phyloP scores from a whole-genome alignment of 2,797 vertebrate species.

The Hyperoplus lanceolatus region DNA sequence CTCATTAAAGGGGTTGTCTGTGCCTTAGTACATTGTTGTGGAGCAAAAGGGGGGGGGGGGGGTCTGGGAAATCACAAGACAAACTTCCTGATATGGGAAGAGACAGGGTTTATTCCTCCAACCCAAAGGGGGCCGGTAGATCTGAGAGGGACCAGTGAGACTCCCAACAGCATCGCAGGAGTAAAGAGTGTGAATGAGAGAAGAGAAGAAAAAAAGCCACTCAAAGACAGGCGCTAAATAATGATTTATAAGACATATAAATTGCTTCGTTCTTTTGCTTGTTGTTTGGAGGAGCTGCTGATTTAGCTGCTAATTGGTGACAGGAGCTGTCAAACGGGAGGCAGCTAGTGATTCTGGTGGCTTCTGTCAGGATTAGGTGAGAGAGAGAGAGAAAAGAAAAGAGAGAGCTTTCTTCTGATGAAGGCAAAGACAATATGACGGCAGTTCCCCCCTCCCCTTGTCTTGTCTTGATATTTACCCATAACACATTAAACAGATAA shows the following conservation, averaged over 20 bases:
- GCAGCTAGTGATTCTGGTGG: constrained; percentile 93
- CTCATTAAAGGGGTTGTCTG: constrained; percentile 97
- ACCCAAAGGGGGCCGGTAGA: constrained; percentile 83
- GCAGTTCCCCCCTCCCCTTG: constrained; percentile 85
- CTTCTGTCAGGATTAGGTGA: constrained; percentile 96
- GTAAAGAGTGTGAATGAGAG: constrained; percentile 66
- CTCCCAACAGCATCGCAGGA: constrained; percentile 83
- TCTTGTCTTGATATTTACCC: constrained; percentile 93
- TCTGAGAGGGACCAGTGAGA: constrained; percentile 77
- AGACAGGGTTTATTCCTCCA: constrained; percentile 89
- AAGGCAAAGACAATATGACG: constrained; percentile 90
- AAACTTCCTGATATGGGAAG: constrained; percentile 91
- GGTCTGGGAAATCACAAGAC: constrained; percentile 92
- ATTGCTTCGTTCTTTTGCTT: constrained; percentile 91
- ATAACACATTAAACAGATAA: constrained; percentile 94
- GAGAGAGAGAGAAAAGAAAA: constrained; percentile 81
- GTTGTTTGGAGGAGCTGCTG: constrained; percentile 89
- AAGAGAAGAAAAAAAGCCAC: constrained; percentile 82
- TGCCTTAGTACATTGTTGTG: constrained; percentile 91
- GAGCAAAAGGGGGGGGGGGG: constrained; percentile 50
- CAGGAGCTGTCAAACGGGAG: constrained; percentile 99
- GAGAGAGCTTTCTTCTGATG: constrained; percentile 90
- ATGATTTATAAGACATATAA: constrained; percentile 84
- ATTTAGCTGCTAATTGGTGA: constrained; percentile 99
- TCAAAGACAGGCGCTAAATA: constrained; percentile 81